phyloP scores from a whole-genome alignment of 64 coral and sea anemone genomes.

The Platygyra sinensis region DNA sequence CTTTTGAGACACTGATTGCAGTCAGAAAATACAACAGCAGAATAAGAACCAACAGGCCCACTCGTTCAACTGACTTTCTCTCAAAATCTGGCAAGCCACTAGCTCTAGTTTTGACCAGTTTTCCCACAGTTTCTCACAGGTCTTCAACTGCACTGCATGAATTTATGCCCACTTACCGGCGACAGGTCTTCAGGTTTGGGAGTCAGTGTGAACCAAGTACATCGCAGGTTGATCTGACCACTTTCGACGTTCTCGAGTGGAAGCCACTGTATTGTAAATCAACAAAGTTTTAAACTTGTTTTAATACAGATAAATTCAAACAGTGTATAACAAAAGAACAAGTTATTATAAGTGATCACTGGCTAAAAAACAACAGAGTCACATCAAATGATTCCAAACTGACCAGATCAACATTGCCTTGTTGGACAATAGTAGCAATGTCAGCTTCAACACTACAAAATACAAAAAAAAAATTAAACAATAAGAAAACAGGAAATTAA shows the following conservation, averaged over 20 bases:
- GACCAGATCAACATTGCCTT: slow-evolving; percentile 91
- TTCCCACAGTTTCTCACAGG: too few species aligned
- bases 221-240: slow-evolving; percentile 89
- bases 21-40: too few species aligned
- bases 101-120: too few species aligned
- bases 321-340: not conserved
- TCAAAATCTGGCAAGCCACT: too few species aligned
- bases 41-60: too few species aligned
- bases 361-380: not conserved
- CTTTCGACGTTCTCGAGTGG: slow-evolving; percentile 89
- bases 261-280: slow-evolving; percentile 66
- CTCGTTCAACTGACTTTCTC: too few species aligned
- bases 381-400: not conserved
- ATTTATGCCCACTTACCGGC: slow-evolving; percentile 52
- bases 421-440: slow-evolving; percentile 87
- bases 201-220: slow-evolving; percentile 88
- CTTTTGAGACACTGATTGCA: too few species aligned
- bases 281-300: not conserved
- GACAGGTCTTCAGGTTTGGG: slow-evolving; percentile 84
- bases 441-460: slow-evolving; percentile 85
- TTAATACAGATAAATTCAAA: not conserved
- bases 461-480: not conserved
- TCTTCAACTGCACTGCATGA: not conserved
- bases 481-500: not conserved
- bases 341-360: not conserved